A percentile compares a stretch with the other conserved stretches of the same genome.
phyloP scores from a whole-genome alignment of 2,888 invertebrate genomes.

The Maniola hyperantus region DNA sequence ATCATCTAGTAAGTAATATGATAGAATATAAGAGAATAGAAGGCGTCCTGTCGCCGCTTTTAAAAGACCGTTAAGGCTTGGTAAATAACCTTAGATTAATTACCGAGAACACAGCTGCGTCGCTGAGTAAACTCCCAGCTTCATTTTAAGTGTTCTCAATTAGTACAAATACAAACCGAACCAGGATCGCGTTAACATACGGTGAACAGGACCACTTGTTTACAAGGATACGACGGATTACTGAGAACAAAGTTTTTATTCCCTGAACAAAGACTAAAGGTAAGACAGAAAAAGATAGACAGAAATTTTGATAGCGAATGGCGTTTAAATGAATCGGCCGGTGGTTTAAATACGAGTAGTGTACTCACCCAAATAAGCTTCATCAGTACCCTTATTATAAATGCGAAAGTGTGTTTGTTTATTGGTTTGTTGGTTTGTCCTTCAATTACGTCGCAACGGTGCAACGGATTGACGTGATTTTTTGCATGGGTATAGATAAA shows the following conservation, averaged over 20 bases:
- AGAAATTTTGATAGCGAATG: no score
- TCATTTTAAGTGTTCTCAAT: conserved; percentile 14
- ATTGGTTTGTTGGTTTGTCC: no score
- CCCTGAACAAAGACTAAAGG: neutral
- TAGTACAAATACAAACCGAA: conserved; percentile 14
- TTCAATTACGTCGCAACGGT: no score
- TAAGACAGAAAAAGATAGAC: neutral
- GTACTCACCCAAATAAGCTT: no score
- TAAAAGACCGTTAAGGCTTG: neutral
- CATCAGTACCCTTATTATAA: no score
- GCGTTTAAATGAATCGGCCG: no score
- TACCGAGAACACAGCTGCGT: conserved; percentile 7
- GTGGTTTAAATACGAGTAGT: no score
- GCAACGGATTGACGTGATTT: no score
- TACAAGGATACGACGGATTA: conserved; percentile 32
- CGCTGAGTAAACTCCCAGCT: conserved; percentile 8
- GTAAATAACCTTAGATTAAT: conserved; percentile 2
- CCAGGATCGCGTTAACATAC: conserved; percentile 18
- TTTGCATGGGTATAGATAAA: no score
- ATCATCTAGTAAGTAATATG: neutral
- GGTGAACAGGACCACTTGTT: conserved; percentile 32
- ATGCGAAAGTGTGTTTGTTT: no score
- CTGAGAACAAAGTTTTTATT: conserved; percentile 31
- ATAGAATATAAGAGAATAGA: no score
- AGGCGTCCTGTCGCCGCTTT: no score